phyloP scores from a whole-genome alignment of 2,113 vertebrate genomes.

The Gnathonemus longibarbis region DNA sequence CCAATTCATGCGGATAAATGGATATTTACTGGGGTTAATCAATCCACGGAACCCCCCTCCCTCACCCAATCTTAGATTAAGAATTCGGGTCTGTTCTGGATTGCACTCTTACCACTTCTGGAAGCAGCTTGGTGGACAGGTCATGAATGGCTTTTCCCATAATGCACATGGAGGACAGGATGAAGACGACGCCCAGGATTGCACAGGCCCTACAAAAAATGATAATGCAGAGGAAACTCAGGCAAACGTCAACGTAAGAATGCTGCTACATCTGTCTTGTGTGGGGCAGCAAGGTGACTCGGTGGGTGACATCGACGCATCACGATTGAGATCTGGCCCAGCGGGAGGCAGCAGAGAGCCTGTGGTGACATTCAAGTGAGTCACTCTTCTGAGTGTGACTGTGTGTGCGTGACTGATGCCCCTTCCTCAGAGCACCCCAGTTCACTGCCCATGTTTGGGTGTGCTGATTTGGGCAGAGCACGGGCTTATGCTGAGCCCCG shows the following conservation, averaged over 20 bases:
- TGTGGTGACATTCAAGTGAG: neutral
- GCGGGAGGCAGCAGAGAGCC: neutral
- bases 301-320: neutral
- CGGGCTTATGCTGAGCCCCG: neutral
- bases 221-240: constrained; percentile 5
- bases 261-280: neutral
- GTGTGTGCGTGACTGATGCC: neutral
- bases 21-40: neutral
- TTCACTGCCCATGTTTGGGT: neutral
- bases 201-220: constrained; percentile 79
- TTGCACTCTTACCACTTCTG: constrained; percentile 84
- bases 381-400: neutral
- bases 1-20: neutral
- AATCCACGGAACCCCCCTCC: neutral
- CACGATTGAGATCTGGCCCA: neutral
- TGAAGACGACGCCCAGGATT: constrained; percentile 84
- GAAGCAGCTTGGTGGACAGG: constrained; percentile 77
- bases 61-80: neutral
- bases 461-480: neutral
- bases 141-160: constrained; percentile 93
- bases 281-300: neutral
- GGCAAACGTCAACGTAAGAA: neutral
- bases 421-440: neutral
- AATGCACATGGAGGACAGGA: constrained; percentile 90
- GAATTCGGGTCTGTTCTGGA: neutral